Evolutionary conservation across 2,888 invertebrate genomes (phyloP), one percentile per base, ranked within the genome.

Genomic region (Candidula unifasciata): DNA sequence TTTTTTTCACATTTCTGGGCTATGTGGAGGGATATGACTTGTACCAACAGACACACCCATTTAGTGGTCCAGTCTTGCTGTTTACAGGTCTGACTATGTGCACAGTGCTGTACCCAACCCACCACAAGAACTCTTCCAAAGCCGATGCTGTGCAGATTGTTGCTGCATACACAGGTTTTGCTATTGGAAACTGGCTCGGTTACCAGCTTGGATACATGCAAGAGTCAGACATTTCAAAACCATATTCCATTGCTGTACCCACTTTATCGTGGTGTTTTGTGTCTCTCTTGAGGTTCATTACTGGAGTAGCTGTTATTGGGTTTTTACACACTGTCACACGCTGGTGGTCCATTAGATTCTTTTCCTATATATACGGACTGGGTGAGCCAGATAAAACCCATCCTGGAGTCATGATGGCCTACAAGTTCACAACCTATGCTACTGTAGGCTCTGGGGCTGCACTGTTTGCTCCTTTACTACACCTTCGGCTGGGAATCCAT

Each of bases 61-160:
- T 89, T 13, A 87, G 90, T 0, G 90, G 89, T 0, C 79, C 90
- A 21, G 86, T 91, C 16, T 57, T 90, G 33, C 64, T 90, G n/a
- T 82, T 87, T 10, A 84, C 89, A 13, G 88, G 89, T 37, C 68
- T 91, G 3, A 89, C 89, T 13, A 85, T 91, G 52, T 90, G 89
- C 68, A 91, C 91, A 21, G 78, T 91, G 37, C 88, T 87, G 33
- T 91, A 91, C 86, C 91, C 91, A 0, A 86, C 86, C 27, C 86
- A 87, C 5, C 87, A 87, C 33, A 89, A 90, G 66, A 87, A 87
- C 37, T 86, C 87, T n/a, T 88, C 91, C 8, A 88, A 89, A 78
- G 89, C 87, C 1, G 89, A 91, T 82, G 89, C 89, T 33, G 89
- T 91, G 18, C 89, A 90, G 81, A 90, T 90, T 68, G 89, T 91